Percentiles rank a stretch among this genome's conserved stretches.
phyloP scores from a whole-genome alignment of 1,140 invertebrate species.

The Oedothorax gibbosus region DNA sequence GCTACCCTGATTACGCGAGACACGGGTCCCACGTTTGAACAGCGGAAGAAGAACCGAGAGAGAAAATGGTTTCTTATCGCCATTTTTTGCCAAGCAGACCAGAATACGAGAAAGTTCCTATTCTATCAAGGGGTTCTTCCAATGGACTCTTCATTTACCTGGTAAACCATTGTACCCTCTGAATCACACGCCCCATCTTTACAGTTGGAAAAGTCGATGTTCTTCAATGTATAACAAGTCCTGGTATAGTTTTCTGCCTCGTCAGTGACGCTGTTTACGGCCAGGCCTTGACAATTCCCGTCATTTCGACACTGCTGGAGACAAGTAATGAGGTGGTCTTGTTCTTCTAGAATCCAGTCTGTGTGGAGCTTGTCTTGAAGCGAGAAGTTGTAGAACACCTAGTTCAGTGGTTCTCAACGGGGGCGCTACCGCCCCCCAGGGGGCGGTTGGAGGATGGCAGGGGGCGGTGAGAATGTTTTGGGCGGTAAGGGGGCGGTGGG shows the following conservation, averaged over 20 bases:
- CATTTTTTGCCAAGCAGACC: too few relatives aligned
- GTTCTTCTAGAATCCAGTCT: constrained; percentile 10
- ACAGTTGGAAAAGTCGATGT: background rate
- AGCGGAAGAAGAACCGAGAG: too few relatives aligned
- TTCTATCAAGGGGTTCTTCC: too few relatives aligned
- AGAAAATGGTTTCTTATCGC: too few relatives aligned
- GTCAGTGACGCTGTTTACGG: constrained; percentile 3
- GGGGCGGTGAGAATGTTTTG: too few relatives aligned
- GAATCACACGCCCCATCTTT: background rate
- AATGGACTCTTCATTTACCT: background rate
- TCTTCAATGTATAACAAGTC: constrained; percentile 3
- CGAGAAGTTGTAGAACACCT: background rate
- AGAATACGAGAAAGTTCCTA: too few relatives aligned
- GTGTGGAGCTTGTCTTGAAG: background rate
- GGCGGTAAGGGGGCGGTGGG: too few relatives aligned
- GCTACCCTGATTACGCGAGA: too few relatives aligned
- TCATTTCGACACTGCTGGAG: constrained; percentile 24
- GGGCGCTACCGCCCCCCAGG: too few relatives aligned
- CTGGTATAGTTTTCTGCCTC: constrained; percentile 15
- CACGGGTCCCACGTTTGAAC: too few relatives aligned
- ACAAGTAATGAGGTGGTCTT: constrained; percentile 5
- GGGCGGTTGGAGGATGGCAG: too few relatives aligned
- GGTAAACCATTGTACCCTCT: background rate
- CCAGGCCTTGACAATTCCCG: background rate
- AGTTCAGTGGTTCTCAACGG: too few relatives aligned